Conservation (phyloP, 2,888 invertebrate genomes). For the Cinara cedri region DNA sequence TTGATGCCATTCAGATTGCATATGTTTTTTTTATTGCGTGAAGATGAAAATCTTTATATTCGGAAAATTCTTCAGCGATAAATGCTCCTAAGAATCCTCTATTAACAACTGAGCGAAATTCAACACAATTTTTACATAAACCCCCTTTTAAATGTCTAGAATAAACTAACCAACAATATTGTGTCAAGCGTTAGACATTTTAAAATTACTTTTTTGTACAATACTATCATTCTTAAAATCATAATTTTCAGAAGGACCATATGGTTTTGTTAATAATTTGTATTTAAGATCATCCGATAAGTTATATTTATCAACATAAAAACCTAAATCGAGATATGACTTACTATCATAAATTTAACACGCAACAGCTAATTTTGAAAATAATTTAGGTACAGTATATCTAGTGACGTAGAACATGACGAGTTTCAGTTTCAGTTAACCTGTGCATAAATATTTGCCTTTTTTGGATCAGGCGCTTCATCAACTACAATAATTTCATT, state of each 20-base stretch:
- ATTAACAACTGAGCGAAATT: not conserved
- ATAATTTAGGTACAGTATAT: no score
- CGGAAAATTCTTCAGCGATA: not conserved
- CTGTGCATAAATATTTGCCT: no score
- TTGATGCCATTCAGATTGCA: not conserved
- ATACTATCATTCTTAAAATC: conserved; percentile 1
- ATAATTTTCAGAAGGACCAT: not conserved
- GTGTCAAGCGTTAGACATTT: not conserved
- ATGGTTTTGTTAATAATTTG: conserved; percentile 15
- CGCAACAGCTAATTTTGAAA: no score
- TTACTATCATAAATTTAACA: no score
- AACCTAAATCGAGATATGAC: no score
- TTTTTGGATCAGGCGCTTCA: no score
- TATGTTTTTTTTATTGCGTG: not conserved
- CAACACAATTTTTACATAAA: not conserved
- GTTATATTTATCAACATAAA: conserved; percentile 11
- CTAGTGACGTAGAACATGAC: no score
- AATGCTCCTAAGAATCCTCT: not conserved
- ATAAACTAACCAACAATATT: not conserved
- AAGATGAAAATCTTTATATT: not conserved
- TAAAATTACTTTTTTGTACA: not conserved
- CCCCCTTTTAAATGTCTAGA: not conserved
- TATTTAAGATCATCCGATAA: not conserved
- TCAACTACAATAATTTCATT: no score
- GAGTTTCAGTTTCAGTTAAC: no score